These are phyloP conservation scores for Melinaea menophilus DNA, from an alignment of 2,888 invertebrate genomes.

Conservation along the genomic window DNA sequence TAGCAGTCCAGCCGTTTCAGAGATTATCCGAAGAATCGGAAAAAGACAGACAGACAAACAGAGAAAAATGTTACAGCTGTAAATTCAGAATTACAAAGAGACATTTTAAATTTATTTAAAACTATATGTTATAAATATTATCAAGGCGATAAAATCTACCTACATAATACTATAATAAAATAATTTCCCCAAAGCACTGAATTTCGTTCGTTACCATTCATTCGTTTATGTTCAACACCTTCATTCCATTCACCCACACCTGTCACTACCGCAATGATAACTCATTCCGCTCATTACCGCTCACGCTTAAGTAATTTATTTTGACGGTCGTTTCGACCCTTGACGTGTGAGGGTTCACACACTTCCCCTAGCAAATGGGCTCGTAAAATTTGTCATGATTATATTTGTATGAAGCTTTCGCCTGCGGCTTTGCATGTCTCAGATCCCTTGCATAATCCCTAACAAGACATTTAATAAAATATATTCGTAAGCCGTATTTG, in stretches of 20 bases:
- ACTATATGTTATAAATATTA: too few species aligned
- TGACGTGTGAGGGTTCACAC: constrained; percentile 26
- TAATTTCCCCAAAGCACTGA: too few species aligned
- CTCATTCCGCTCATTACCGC: constrained; percentile 40
- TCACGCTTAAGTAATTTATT: constrained; percentile 46
- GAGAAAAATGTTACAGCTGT: too few species aligned
- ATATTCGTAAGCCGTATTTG: neutral
- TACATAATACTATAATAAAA: too few species aligned
- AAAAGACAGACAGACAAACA: too few species aligned
- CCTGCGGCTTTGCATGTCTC: constrained; percentile 6
- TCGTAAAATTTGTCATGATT: constrained; percentile 38
- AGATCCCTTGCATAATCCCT: constrained; percentile 7
- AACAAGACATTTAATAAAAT: constrained; percentile 8
- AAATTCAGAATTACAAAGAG: too few species aligned
- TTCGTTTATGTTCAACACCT: neutral
- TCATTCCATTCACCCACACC: constrained; percentile 17
- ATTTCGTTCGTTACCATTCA: neutral
- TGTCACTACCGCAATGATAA: constrained; percentile 34
- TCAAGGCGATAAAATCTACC: too few species aligned
- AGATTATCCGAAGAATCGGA: too few species aligned
- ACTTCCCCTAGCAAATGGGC: constrained; percentile 33
- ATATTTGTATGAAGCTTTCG: constrained; percentile 17
- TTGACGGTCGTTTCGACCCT: constrained; percentile 37
- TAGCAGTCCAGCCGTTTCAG: too few species aligned
- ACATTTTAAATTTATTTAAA: too few species aligned